Conservation (phyloP, 2,113 vertebrate species). For the Thunnus maccoyii region DNA sequence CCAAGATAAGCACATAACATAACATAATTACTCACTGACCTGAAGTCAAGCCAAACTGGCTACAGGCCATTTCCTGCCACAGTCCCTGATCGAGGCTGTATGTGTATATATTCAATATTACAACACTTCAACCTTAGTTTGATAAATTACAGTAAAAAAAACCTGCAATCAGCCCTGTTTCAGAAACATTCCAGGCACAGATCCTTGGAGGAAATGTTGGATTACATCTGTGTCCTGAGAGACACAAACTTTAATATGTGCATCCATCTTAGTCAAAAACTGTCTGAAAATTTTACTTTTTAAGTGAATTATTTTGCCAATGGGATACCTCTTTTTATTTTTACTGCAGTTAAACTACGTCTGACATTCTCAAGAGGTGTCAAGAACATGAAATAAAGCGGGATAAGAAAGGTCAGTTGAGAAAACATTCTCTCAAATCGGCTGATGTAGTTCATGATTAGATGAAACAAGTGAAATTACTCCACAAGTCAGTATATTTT, state of each 20-base stretch:
- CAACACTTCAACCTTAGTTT: conserved; percentile 31
- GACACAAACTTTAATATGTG: conserved; percentile 2
- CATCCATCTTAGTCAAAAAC: conserved; percentile 45
- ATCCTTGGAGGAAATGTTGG: conserved; percentile 32
- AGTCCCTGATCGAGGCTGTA: background rate
- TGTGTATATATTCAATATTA: conserved; percentile 1
- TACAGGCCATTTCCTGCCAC: conserved; percentile 29
- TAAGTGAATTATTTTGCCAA: background rate
- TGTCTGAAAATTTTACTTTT: background rate
- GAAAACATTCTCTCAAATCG: background rate
- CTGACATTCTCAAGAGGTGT: background rate
- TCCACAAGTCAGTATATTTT: background rate
- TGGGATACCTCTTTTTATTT: background rate
- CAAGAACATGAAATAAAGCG: background rate
- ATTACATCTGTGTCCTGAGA: conserved; percentile 17
- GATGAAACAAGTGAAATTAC: background rate
- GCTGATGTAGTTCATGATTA: background rate
- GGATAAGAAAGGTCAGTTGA: background rate
- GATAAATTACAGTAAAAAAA: conserved; percentile 38
- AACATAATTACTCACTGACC: conserved; percentile 34
- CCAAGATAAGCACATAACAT: conserved; percentile 33
- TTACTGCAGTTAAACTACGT: background rate
- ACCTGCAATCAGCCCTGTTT: conserved; percentile 3
- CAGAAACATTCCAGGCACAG: conserved; percentile 6
- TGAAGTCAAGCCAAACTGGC: conserved; percentile 40